These are phyloP conservation scores for Blera fallax DNA, from an alignment of 2,888 invertebrate species.

Conservation along the genomic window DNA sequence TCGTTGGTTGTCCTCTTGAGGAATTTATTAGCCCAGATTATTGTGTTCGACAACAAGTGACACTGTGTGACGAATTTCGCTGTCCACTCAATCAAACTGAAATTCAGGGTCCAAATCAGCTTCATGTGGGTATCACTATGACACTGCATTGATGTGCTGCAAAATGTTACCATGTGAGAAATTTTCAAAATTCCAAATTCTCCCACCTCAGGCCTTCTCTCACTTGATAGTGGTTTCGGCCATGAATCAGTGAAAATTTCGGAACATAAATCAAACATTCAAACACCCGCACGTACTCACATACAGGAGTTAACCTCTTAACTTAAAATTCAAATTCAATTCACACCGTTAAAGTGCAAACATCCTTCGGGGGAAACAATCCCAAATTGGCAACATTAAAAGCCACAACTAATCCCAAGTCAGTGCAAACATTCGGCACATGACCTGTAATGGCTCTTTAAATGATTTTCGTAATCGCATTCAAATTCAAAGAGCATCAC, in stretches of 20 bases:
- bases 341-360: slow-evolving; percentile 26
- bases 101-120: slow-evolving; percentile 88
- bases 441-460: slow-evolving; percentile 45
- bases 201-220: background rate
- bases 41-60: slow-evolving; percentile 84
- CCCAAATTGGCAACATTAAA: slow-evolving; percentile 38
- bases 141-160: slow-evolving; percentile 76
- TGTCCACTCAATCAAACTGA: slow-evolving; percentile 89
- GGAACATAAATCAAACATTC: slow-evolving; percentile 17
- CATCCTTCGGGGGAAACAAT: slow-evolving; percentile 24
- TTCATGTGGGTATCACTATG: slow-evolving; percentile 85
- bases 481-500: slow-evolving; percentile 42
- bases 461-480: slow-evolving; percentile 63
- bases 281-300: background rate
- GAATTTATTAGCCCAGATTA: slow-evolving; percentile 84
- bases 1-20: slow-evolving; percentile 81
- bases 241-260: background rate
- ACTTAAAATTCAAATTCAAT: slow-evolving; percentile 27
- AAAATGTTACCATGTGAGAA: background rate
- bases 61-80: slow-evolving; percentile 85
- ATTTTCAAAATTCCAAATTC: slow-evolving; percentile 11
- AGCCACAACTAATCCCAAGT: slow-evolving; percentile 48
- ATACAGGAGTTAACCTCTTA: background rate
- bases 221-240: background rate
- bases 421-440: slow-evolving; percentile 35